Base-by-base conservation (phyloP, 2,113 vertebrate genomes). In the Platanista minor region DNA sequence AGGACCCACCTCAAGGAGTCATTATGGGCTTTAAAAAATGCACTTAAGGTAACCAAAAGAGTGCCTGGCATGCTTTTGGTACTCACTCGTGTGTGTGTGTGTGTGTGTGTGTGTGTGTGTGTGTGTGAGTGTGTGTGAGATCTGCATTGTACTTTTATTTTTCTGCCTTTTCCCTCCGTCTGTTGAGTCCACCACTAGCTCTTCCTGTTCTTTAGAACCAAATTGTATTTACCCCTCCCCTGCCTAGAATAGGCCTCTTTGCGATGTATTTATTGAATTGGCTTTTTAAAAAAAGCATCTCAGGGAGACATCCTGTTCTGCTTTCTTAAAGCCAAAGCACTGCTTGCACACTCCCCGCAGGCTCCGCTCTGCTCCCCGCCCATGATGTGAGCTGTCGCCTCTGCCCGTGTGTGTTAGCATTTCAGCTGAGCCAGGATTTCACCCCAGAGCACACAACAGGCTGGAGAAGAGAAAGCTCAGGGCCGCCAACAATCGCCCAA, bases 31-130 rank as follows among this genome's bases (percentile, higher is more conserved):
- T 87, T 36, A 80, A 93, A 74, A 74, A 62, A 69, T 11, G 80
- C n/a, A 6, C 0, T 9, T 41, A 6, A 29, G 80, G 84, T 33
- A 8, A 21, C 6, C 12, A 7, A 52, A 33, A 49, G 41, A 5
- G 33, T 9, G 49, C 31, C 61, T 1, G 17, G 41, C 41, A 1
- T 0, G 2, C 33, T 5, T 25, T 4, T 8, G 54, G 33, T 1
- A 1, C 2, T 20, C n/a, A 23, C 3, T n/a, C n/a, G 2, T 0
- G 5, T 5, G 83, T 1, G 36, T 3, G 12, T 8, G 54, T 6
- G 59, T 23, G 90, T 10, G 13, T 0, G 2, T 4, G 69, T 2
- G 25, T 2, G 20, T 1, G 0, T 0, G 2, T 1, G 11, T 11
- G 29, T 0, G 9, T 3, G 4, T 8, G 21, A 4, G 41, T 4